Conservation (phyloP, 2,113 vertebrate genomes). For the Podarcis raffonei region DNA sequence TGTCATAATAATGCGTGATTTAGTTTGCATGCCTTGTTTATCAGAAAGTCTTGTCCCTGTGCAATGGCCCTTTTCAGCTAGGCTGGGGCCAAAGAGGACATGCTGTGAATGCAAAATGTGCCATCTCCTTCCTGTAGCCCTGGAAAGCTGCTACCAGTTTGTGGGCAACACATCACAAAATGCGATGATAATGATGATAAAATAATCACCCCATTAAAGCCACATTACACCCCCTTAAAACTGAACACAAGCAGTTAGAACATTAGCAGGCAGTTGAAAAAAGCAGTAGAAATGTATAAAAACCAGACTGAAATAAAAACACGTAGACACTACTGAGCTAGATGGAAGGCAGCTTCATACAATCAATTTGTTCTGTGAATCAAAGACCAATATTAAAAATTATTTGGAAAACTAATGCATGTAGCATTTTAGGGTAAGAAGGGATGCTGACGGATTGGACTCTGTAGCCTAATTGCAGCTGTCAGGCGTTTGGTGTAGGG, state of each 20-base stretch:
- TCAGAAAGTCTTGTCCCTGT: neutral
- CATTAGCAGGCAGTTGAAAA: too few species aligned
- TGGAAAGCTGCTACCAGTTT: neutral
- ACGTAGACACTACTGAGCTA: neutral
- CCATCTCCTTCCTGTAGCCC: neutral
- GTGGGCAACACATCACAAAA: neutral
- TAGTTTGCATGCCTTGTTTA: neutral
- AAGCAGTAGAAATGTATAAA: too few species aligned
- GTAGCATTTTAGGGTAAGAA: neutral
- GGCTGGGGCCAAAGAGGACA: neutral
- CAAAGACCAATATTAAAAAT: neutral
- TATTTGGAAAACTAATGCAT: neutral
- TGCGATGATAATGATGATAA: too few species aligned
- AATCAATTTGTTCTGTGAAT: neutral
- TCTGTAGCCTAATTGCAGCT: neutral
- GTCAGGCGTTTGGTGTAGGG: neutral
- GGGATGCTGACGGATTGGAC: neutral
- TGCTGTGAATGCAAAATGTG: neutral
- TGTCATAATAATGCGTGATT: neutral
- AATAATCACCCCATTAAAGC: too few species aligned
- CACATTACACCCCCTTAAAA: too few species aligned
- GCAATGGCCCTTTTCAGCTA: neutral
- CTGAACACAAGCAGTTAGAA: too few species aligned
- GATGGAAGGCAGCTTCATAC: neutral
- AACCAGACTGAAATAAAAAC: too few species aligned